Conservation (phyloP, 2,888 invertebrate genomes). For the Malthinus seriepunctatus region DNA sequence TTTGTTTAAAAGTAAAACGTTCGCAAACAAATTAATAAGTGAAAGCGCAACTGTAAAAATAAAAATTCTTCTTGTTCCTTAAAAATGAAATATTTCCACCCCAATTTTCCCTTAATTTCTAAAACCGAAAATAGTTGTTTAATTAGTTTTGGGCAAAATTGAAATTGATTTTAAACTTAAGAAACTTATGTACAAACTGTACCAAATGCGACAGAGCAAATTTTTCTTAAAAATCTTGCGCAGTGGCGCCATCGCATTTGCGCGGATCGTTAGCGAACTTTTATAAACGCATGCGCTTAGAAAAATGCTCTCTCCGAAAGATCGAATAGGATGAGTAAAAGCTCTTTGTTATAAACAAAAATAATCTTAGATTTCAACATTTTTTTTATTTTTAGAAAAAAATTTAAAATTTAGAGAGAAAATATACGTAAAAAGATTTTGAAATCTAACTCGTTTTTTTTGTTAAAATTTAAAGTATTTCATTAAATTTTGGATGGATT, state of each 20-base stretch:
- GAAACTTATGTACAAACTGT: conserved; percentile 50
- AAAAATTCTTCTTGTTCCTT: too few relatives aligned
- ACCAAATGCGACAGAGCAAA: conserved; percentile 54
- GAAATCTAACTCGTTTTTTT: not conserved
- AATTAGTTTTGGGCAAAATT: too few relatives aligned
- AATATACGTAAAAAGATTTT: too few relatives aligned
- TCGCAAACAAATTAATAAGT: too few relatives aligned
- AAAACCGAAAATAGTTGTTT: too few relatives aligned
- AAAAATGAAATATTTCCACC: too few relatives aligned
- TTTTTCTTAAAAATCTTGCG: conserved; percentile 56
- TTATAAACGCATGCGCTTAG: conserved; percentile 47
- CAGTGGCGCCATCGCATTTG: conserved; percentile 50
- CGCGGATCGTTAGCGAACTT: conserved; percentile 55
- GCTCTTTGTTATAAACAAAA: conserved; percentile 7
- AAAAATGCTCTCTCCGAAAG: conserved; percentile 6
- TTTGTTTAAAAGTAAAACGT: too few relatives aligned
- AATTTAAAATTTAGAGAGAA: too few relatives aligned
- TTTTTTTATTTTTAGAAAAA: too few relatives aligned
- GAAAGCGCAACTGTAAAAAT: too few relatives aligned
- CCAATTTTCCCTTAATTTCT: too few relatives aligned
- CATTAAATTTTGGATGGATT: not conserved
- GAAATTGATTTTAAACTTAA: conserved; percentile 7
- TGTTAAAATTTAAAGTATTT: not conserved
- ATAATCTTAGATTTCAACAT: too few relatives aligned
- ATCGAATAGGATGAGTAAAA: conserved; percentile 12